Base-by-base conservation (phyloP, 2,113 vertebrate species). In the Brachyhypopomus gauderio region DNA sequence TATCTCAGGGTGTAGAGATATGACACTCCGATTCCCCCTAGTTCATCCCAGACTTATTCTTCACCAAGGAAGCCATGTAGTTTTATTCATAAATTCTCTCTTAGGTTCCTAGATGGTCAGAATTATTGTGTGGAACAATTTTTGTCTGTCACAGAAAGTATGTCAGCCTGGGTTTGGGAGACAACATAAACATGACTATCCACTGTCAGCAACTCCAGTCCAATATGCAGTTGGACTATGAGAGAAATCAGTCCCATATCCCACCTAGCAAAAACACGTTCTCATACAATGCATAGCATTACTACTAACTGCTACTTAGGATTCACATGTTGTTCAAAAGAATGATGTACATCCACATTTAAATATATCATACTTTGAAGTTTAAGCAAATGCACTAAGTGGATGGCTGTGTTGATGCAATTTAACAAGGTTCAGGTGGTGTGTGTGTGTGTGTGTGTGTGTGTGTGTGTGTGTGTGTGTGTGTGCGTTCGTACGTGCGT, bases 61-160 rank as follows among this genome's bases (percentile, higher is more conserved):
- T 75, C 63, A 23, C 58, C 63, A 34, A 38, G 34, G 55, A 14
- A 52, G 45, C 45, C 45, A 41, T 52, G 14, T 36, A 45, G 55
- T 16, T 58, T 80, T 80, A 27, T 80, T 71, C 60, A 63, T 36
- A 45, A 66, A 80, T 59, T 56, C 41, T 52, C 41, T 55, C 27
- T 74, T 36, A 73, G 52, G 73, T 75, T 22, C 60, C 36, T 48
- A 6, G 41, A 6, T 55, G 30, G 34, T 23, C 23, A 38, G 59
- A 58, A 60, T 9, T 17, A 12, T 34, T 19, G 20, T 30, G 12
- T 52, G 12, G 45, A 8, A 52, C 45, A 14, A 12, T 52, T 52
- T 52, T 52, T 52, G 8, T 52, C 80, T 62, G 36, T 77, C 64
- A 76, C 73, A 12, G 62, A 58, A 70, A 75, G 48, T 81, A 72